These are phyloP conservation scores for Apostichopus leukothele DNA, from an alignment of 53 echinoderm and acorn worm genomes.

Conservation along the genomic window DNA sequence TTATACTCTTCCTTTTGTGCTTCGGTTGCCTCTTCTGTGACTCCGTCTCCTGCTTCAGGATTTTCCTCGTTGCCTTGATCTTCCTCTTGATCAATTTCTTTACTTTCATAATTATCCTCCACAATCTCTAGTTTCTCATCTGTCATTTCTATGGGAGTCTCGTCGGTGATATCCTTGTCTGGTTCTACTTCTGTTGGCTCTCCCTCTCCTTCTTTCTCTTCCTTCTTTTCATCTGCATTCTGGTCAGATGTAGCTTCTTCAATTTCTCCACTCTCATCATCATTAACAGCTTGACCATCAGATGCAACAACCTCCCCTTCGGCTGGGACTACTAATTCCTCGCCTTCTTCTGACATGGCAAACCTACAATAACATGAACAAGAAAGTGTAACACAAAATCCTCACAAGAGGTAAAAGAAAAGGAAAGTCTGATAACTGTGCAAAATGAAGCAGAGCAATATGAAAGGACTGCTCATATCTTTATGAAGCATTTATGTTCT, in stretches of 20 bases:
- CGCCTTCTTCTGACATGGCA: constrained; percentile 15
- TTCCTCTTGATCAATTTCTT: not conserved
- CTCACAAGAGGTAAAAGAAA: too few species aligned
- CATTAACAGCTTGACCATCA: not conserved
- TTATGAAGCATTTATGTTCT: too few species aligned
- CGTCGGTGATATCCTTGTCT: constrained; percentile 18
- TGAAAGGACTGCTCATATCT: too few species aligned
- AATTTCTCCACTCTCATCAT: not conserved
- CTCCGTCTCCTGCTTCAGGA: not conserved
- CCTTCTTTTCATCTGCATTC: not conserved
- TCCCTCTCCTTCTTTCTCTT: not conserved
- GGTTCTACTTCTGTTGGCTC: constrained; percentile 27
- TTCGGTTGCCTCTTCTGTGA: not conserved
- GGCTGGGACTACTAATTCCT: not conserved
- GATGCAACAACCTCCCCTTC: not conserved
- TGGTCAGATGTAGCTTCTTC: not conserved
- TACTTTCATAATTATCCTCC: not conserved
- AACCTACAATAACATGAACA: not conserved
- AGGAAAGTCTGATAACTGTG: too few species aligned
- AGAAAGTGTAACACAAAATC: not conserved
- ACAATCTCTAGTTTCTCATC: constrained; percentile 32
- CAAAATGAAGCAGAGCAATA: too few species aligned
- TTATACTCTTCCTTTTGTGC: constrained; percentile 10
- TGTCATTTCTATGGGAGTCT: not conserved
- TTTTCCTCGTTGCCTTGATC: not conserved